Base-by-base conservation (phyloP, 2,888 invertebrate species). In the Leptopterna dolabrata region DNA sequence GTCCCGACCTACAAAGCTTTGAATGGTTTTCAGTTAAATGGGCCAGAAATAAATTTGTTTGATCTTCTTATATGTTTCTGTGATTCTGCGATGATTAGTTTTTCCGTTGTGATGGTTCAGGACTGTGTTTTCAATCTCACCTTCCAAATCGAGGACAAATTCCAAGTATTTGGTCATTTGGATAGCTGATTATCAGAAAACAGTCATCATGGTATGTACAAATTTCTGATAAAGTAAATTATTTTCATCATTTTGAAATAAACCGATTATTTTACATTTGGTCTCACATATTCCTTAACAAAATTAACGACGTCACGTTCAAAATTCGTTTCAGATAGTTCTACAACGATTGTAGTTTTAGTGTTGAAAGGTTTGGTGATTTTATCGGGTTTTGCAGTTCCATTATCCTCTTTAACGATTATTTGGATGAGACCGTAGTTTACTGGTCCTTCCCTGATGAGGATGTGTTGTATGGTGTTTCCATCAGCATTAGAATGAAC, bases 401-500 rank as follows among this genome's bases (percentile, higher is more conserved):
- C 19, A 55, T 9, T 24, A 7, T 3, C 19, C 7, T 19, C 19
- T 24, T 55, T 55, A 9, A 55, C 0, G 24, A 55, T 55, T n/a
- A 55, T 55, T 24, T 55, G 55, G 55, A 1, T 55, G 7, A 7
- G 55, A 4, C 55, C n/a, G 16, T 55, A 19, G 9, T 55, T 55
- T 19, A 55, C 55, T 55, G 19, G 19, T 6, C 55, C 24, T 24
- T 55, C 55, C 3, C 9, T 55, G 2, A 55, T 55, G 2, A 19
- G 55, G 4, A 55, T 55, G 3, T 2, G 9, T 9, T 19, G 55
- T n/a, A 55, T 19, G 6, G 55, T 70, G 43, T 88, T 47, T 16
- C 45, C 81, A 16, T 13, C 30, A 16, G 76, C 70, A 36, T 85
- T 43, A 27, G 43, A 51, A 13, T 87, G 45, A 82, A 83, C 55